These are phyloP conservation scores for Odontophorus gujanensis DNA, from an alignment of 2,113 vertebrate species.

Conservation along the genomic window DNA sequence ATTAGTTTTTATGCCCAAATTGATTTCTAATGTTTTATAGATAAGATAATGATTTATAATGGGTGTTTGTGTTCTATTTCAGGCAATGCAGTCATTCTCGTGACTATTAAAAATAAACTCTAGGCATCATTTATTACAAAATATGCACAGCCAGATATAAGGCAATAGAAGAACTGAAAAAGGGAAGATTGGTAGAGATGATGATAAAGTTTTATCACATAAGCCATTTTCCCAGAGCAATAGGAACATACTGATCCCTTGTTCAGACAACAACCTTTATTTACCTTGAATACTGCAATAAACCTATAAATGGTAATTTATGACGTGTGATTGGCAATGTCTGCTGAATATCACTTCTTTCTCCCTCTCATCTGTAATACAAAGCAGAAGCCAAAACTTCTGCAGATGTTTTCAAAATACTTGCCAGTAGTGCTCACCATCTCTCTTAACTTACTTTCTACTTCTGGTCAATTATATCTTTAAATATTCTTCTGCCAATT, in stretches of 20 bases:
- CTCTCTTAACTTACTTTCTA: neutral
- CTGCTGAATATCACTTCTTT: neutral
- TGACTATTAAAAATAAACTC: neutral
- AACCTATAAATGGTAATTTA: neutral
- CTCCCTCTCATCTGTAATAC: neutral
- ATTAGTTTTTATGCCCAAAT: neutral
- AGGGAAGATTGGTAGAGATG: neutral
- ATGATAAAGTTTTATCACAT: neutral
- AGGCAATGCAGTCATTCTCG: neutral
- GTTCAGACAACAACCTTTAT: neutral
- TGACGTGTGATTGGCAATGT: neutral
- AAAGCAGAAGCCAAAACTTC: neutral
- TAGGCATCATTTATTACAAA: neutral
- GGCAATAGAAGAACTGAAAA: neutral
- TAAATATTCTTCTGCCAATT: neutral
- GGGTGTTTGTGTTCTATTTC: neutral
- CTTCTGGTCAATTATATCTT: neutral
- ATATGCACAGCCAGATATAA: neutral
- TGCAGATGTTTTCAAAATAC: neutral
- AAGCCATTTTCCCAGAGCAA: neutral
- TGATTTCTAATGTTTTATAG: neutral
- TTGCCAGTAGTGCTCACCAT: neutral
- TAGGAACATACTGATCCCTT: neutral
- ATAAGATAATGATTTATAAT: neutral
- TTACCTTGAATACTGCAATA: neutral